Percentiles rank a stretch among this genome's conserved stretches.
These are phyloP conservation scores for Triplophysa dalaica DNA, from an alignment of 2,113 vertebrate genomes.

Conservation along the genomic window DNA sequence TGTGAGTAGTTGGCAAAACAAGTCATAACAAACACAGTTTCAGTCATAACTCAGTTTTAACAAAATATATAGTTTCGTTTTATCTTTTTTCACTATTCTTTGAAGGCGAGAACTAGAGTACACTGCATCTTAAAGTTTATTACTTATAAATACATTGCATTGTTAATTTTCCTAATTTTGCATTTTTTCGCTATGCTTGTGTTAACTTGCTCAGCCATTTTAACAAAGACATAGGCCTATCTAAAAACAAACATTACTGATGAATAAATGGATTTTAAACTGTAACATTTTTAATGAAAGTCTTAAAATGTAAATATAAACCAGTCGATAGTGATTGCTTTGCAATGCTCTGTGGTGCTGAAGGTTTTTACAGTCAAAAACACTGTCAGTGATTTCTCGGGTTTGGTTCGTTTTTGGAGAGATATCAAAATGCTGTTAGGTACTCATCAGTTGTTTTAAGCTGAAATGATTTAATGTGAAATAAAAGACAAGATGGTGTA, in stretches of 20 bases:
- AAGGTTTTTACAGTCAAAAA: too few relatives aligned
- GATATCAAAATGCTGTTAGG: conserved; percentile 50
- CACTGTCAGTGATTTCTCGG: conserved; percentile 42
- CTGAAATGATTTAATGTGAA: conserved; percentile 36
- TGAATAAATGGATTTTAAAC: conserved; percentile 57
- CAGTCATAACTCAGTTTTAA: too few relatives aligned
- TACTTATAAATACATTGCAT: not conserved
- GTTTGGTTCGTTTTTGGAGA: conserved; percentile 44
- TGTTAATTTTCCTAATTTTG: not conserved
- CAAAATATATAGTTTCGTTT: too few relatives aligned
- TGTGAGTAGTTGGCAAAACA: too few relatives aligned
- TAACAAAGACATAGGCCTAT: not conserved
- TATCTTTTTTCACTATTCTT: too few relatives aligned
- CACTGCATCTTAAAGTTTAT: not conserved
- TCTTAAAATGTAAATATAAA: not conserved
- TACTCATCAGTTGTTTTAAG: conserved; percentile 30
- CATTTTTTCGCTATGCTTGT: not conserved
- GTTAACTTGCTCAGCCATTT: not conserved
- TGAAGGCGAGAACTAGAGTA: too few relatives aligned
- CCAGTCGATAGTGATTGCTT: not conserved
- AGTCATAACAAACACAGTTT: too few relatives aligned
- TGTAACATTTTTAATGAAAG: conserved; percentile 53
- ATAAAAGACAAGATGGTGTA: too few relatives aligned
- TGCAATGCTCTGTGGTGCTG: not conserved
- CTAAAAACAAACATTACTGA: conserved; percentile 23